Evolutionary conservation across 2,888 invertebrate species (phyloP).

Genomic region (Dilophus febrilis): DNA sequence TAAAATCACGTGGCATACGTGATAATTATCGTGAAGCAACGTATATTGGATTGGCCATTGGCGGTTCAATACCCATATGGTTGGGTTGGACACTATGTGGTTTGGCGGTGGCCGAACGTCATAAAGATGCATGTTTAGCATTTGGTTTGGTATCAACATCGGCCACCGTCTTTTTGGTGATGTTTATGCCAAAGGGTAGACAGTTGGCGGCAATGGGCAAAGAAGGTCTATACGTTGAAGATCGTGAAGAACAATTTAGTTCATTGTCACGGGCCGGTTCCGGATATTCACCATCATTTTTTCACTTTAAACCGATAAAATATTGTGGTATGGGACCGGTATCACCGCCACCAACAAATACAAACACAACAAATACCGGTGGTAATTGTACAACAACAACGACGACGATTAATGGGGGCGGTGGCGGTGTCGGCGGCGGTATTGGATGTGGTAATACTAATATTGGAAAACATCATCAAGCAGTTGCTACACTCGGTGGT

Average conservation of each 20-base stretch:
- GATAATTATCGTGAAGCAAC: slow-evolving; percentile 89
- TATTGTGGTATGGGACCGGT: slow-evolving; percentile 48
- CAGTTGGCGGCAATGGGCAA: slow-evolving; percentile 84
- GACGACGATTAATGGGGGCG: slow-evolving; percentile 12
- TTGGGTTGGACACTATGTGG: slow-evolving; percentile 72
- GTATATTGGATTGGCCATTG: slow-evolving; percentile 77
- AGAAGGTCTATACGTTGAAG: slow-evolving; percentile 67
- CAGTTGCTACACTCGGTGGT: slow-evolving; percentile 22
- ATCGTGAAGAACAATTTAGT: slow-evolving; percentile 67
- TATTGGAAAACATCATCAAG: slow-evolving; percentile 31
- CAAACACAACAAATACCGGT: slow-evolving; percentile 23
- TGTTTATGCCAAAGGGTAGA: slow-evolving; percentile 87
- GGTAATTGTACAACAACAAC: too few species aligned
- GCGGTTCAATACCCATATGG: slow-evolving; percentile 76
- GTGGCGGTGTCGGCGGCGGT: slow-evolving; percentile 26
- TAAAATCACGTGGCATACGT: slow-evolving; percentile 72
- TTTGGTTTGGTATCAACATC: slow-evolving; percentile 77
- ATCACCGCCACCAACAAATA: slow-evolving; percentile 25
- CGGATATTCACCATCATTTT: slow-evolving; percentile 80
- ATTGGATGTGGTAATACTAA: slow-evolving; percentile 23
- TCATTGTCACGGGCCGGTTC: slow-evolving; percentile 61
- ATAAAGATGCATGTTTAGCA: slow-evolving; percentile 75
- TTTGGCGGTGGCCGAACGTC: slow-evolving; percentile 56
- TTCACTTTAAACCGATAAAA: slow-evolving; percentile 80
- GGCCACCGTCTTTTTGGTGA: slow-evolving; percentile 70